Evolutionary conservation across 2,797 vertebrate genomes (phyloP).

Genomic region (Kryptolebias ocellatus): DNA sequence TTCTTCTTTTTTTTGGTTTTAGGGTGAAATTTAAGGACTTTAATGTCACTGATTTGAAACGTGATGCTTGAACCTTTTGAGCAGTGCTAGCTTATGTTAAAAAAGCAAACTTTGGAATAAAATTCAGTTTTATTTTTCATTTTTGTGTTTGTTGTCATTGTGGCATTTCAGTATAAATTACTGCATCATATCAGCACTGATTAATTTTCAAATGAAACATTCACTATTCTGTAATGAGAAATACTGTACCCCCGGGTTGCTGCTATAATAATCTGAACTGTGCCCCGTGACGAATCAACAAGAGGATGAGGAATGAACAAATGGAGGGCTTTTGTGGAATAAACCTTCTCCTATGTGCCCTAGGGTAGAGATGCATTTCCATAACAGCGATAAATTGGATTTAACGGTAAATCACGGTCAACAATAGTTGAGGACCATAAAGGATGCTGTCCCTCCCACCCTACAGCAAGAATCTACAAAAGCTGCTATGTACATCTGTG

Average conservation of each 20-base stretch:
- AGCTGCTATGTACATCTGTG: constrained; percentile 31
- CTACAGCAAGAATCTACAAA: constrained; percentile 62
- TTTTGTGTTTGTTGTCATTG: background rate
- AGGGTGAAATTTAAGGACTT: too few relatives aligned
- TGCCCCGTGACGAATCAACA: constrained; percentile 56
- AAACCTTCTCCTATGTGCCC: constrained; percentile 70
- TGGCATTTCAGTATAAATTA: background rate
- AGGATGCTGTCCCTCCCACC: constrained; percentile 63
- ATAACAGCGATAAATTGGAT: constrained; percentile 87
- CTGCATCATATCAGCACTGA: background rate
- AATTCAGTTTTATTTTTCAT: background rate
- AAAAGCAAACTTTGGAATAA: too few relatives aligned
- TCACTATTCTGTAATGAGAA: constrained; percentile 14
- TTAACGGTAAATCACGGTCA: constrained; percentile 83
- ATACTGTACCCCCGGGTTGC: constrained; percentile 51
- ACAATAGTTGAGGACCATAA: constrained; percentile 78
- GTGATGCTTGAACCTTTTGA: too few relatives aligned
- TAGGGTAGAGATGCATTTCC: constrained; percentile 79
- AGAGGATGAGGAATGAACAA: constrained; percentile 65
- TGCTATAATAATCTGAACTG: constrained; percentile 66
- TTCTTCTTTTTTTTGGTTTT: too few relatives aligned
- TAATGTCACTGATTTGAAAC: too few relatives aligned
- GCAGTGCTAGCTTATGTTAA: too few relatives aligned
- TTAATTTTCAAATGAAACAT: constrained; percentile 10
- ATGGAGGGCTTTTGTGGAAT: constrained; percentile 59